phyloP scores from a whole-genome alignment of 2,888 invertebrate species.

The Dasypolia templi region DNA sequence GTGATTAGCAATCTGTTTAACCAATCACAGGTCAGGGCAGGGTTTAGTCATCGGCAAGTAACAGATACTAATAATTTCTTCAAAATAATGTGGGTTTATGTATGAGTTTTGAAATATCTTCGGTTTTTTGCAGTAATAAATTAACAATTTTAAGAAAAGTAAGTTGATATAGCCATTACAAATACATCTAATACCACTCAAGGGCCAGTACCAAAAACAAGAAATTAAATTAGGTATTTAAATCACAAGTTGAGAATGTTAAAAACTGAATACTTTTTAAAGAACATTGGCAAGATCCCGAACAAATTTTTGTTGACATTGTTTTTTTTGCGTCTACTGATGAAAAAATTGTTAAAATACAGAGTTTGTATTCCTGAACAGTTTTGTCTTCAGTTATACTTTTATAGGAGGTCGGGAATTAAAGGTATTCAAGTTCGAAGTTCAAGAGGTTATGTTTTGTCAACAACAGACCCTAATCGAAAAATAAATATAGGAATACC shows the following conservation, averaged over 20 bases:
- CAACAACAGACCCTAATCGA: no score
- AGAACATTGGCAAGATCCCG: no score
- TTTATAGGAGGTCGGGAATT: no score
- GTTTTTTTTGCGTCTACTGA: no score
- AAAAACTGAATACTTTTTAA: neutral
- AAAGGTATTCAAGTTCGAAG: no score
- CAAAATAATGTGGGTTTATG: neutral
- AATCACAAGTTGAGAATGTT: neutral
- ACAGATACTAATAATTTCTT: neutral
- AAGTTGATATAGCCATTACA: neutral
- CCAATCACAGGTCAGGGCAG: conserved; percentile 6
- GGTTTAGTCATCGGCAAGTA: conserved; percentile 1
- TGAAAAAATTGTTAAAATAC: no score
- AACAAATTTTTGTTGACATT: no score
- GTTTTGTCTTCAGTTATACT: no score
- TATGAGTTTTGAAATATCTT: neutral
- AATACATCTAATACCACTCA: neutral
- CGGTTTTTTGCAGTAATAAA: neutral
- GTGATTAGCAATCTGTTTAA: conserved; percentile 28
- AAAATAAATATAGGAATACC: no score
- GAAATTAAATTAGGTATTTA: neutral
- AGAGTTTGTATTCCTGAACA: no score
- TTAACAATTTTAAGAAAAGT: neutral
- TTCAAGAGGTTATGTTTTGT: no score
- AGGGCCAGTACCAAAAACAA: neutral